Base-by-base conservation (phyloP, 1,140 invertebrate genomes). In the Drosophila guanche region DNA sequence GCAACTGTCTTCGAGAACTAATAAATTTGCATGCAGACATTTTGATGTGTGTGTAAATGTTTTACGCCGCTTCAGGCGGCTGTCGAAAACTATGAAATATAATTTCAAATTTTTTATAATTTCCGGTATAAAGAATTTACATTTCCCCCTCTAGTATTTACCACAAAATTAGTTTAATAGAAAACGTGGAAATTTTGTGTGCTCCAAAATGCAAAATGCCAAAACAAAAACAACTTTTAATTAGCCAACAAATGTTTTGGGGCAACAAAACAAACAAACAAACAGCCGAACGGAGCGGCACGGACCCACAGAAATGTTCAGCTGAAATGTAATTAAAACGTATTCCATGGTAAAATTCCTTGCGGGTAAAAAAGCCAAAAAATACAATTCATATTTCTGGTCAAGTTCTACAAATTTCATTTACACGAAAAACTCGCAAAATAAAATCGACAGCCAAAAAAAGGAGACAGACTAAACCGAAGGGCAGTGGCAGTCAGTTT, bases 21-120 rank as follows among this genome's bases (percentile, higher is more conserved):
- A 78, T 81, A 86, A 86, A 78, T 88, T 81, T 75, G 75, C 77
- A 67, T 85, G 81, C 62, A 51, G 43, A 72, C 72, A 43, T 69
- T 76, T 69, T 76, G 67, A 77, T 79, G 52, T 62, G 76, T 53
- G 50, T 58, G 80, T 73, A 85, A 86, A 86, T 77, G 86, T 76
- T 65, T 73, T 43, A 27, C 25, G 20, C 29, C 42, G 14, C 29
- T 42, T 25, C 45, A 48, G 7, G 14, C 23, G 27, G 14, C 23
- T 43, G 27, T 23, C 27, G 6, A 37, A 22, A 56, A n/a, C 14
- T 16, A 46, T 12, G 41, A 37, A 20, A 58, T 41, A 66, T 47
- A 47, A 29, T 58, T 43, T 74, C 2, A 29, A 52, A 50, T 74
- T 62, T 74, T 62, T 42, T 4, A 33, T 37, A 12, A 37, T 66